Base-by-base conservation (phyloP, 2,113 vertebrate genomes). In the Hystrix cristata region DNA sequence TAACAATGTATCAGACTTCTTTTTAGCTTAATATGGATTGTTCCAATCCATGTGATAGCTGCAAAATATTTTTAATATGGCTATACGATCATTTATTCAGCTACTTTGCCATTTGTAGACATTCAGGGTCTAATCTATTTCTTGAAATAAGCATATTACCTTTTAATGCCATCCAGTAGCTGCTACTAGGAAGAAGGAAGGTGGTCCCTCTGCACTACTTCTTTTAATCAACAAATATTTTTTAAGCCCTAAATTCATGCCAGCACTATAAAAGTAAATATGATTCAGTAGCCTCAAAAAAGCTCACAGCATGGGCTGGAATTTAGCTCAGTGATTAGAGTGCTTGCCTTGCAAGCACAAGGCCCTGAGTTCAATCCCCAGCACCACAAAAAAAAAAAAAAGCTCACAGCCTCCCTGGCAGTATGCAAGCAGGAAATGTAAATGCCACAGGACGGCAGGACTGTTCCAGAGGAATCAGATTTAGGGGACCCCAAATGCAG, bases 11-110 rank as follows among this genome's bases (percentile, higher is more conserved):
- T 86, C 53, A 88, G 34, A n/a, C 23, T 78, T 79, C n/a, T 86
- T 92, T 94, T 23, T 82, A 88, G 34, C 79, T 93, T 80, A 65
- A 53, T 27, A 31, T 0, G 89, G 9, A 65, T 19, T 51, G 76
- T 86, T 91, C 15, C 25, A 83, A 69, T 16, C 62, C 88, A 1
- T 18, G 2, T 74, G 27, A 82, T 13, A 38, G 21, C 43, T 82
- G n/a, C 4, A 96, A 94, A 94, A 79, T 72, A 59, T 80, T 86
- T 31, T 86, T 19, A 64, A 53, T 21, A 95, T 29, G 21, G 6
- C 84, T 48, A 18, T 2, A 69, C 51, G 53, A 80, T 82, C 72
- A 82, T 92, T 81, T 78, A 82, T 69, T 95, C 53, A 92, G 65
- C 48, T 60, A 48, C 78, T 86, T 89, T 82, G 38, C 4, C 48